Conservation (phyloP, 2,797 vertebrate genomes). For the Pseudomugil tenellus region DNA sequence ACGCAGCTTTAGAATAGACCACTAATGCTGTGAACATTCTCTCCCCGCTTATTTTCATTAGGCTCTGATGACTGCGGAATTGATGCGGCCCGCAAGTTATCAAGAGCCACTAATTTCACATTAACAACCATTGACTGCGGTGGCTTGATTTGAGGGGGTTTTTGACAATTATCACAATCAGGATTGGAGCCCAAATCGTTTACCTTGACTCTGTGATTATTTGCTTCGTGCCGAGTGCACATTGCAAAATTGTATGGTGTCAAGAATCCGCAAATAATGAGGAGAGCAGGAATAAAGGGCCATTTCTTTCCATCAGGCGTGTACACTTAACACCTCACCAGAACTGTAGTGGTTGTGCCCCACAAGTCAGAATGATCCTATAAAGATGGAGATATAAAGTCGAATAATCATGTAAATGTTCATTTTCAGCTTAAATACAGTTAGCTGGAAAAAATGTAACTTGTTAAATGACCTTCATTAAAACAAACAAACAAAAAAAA, state of each 20-base stretch:
- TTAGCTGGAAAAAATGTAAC: too few relatives aligned
- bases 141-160: slow-evolving; percentile 96
- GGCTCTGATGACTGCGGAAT: slow-evolving; percentile 89
- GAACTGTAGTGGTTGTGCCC: neutral
- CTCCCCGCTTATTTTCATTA: slow-evolving; percentile 85
- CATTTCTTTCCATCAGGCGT: slow-evolving; percentile 23
- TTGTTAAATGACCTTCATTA: too few relatives aligned
- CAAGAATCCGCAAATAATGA: slow-evolving; percentile 76
- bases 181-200: slow-evolving; percentile 98
- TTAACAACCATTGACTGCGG: slow-evolving; percentile 99
- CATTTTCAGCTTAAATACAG: too few relatives aligned
- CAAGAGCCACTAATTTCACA: slow-evolving; percentile 99
- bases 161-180: slow-evolving; percentile 99
- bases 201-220: slow-evolving; percentile 98
- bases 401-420: too few relatives aligned
- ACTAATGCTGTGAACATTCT: slow-evolving; percentile 74
- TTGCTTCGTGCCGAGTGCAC: slow-evolving; percentile 78
- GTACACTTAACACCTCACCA: slow-evolving; percentile 1
- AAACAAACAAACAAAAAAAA: too few relatives aligned
- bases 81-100: slow-evolving; percentile 98
- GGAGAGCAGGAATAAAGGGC: slow-evolving; percentile 50
- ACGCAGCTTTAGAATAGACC: slow-evolving; percentile 78
- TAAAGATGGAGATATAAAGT: slow-evolving; percentile 5
- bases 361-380: neutral
- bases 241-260: slow-evolving; percentile 81